Percentiles rank a stretch among this genome's conserved stretches.
Conservation (phyloP, 2,113 vertebrate genomes). For the Sturnus vulgaris region DNA sequence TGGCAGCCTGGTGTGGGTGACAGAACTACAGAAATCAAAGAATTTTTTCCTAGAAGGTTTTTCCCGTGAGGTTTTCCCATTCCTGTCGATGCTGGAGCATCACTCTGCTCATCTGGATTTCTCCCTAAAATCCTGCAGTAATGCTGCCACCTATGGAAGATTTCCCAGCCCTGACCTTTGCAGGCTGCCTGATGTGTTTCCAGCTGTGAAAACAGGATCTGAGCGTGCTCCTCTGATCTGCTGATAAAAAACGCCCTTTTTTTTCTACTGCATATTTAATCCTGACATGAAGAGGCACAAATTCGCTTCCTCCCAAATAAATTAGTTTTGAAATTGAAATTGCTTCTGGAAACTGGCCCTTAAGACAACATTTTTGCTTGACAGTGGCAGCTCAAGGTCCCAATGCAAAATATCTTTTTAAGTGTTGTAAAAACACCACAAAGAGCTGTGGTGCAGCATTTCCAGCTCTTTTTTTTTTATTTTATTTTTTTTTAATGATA, state of each 20-base stretch:
- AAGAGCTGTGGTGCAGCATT: background rate
- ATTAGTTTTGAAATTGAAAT: slow-evolving; percentile 41
- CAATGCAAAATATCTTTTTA: background rate
- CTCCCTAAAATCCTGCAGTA: background rate
- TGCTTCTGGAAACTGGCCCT: background rate
- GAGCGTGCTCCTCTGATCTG: background rate
- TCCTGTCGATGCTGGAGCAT: background rate
- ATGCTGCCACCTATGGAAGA: slow-evolving; percentile 63
- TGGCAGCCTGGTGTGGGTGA: background rate
- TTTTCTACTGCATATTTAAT: background rate
- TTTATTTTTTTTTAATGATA: background rate
- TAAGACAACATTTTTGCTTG: background rate
- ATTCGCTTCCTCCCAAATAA: slow-evolving; percentile 18
- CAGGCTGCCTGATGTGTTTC: rapidly evolving
- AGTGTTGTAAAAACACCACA: background rate
- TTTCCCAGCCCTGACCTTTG: background rate
- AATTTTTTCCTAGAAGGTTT: background rate
- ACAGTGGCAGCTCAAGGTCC: background rate
- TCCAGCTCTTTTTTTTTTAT: background rate
- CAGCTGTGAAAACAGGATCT: slow-evolving; percentile 43
- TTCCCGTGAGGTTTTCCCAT: background rate
- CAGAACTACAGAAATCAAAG: background rate
- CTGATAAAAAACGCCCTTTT: background rate
- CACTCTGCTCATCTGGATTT: background rate
- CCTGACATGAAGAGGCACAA: background rate